Evolutionary conservation across 1,140 invertebrate species (phyloP), one percentile per base, ranked within the genome.

Genomic region (Argopecten irradians): DNA sequence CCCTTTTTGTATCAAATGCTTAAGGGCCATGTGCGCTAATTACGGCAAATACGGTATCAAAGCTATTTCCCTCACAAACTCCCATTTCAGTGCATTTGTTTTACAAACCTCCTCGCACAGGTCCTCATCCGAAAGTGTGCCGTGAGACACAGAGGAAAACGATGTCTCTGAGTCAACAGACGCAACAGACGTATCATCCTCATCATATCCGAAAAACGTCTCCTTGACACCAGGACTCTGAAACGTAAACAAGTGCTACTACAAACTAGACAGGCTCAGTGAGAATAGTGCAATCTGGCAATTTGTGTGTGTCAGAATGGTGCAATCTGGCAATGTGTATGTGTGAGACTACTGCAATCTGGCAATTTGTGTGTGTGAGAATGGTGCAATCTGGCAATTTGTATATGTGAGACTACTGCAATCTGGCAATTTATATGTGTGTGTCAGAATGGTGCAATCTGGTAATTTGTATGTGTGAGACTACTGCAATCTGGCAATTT

Each of bases 201-300:
- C 94, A 83, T 95, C 94, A 90, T 93, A 94, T 19, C 93, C 93
- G 85, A 89, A 94, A 46, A 90, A 92, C 28, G 92, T 94, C 88
- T 94, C 93, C 82, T 92, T 92, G 35, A 94, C 89, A 28, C 93
- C 93, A 46, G 86, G 41, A 86, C 88, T 34, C 89, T 90, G 87
- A 33, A 87, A 86, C 16, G 87, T 34, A 86, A 86, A 34, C 35
- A 41, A 55, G 34, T 55, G 39, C 22, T 55, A 32, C 41, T 86
- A 43, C 36, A 39, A 86, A 34, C 83, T 39, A 39, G 14, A 34
- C 83, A 34, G 34, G 34, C 36, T 84, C 8, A 8, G 34, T 84
- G 36, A 84, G 16, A 28, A n/a, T 3, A 11, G 55, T 71, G 43
- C 43, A 46, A 14, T 16, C 22, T 46, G 14, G 13, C 19, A 46